A percentile compares a stretch with the other conserved stretches of the same genome.
Conservation (phyloP, 2,113 vertebrate species). For the Anolis carolinensis region DNA sequence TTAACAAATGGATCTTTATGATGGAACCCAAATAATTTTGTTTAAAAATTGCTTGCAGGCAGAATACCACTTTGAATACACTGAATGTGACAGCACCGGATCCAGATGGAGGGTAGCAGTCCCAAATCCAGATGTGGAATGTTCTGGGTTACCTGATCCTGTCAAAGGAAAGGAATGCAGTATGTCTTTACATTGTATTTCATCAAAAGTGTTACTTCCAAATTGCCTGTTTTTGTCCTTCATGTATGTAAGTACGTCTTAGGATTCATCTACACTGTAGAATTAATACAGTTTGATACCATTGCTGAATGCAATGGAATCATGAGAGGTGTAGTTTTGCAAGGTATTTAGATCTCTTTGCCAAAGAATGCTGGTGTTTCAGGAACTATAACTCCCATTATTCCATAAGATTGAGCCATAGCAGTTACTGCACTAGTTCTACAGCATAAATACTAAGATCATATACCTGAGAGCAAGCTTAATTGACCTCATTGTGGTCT, state of each 20-base stretch:
- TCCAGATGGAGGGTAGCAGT: constrained; percentile 97
- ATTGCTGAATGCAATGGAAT: too few species aligned
- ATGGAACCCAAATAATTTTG: constrained; percentile 70
- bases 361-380: too few species aligned
- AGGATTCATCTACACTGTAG: neutral
- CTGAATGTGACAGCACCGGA: constrained; percentile 94
- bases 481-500: neutral
- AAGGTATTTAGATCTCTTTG: too few species aligned
- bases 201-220: neutral
- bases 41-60: constrained; percentile 79
- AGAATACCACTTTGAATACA: constrained; percentile 98
- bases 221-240: neutral
- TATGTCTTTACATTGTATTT: constrained; percentile 76
- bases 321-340: too few species aligned
- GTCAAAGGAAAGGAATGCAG: constrained; percentile 95
- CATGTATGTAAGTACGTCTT: neutral
- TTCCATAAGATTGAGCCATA: too few species aligned
- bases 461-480: neutral
- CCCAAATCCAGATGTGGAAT: constrained; percentile 82
- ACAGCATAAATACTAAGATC: neutral
- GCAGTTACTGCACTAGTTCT: too few species aligned
- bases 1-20: constrained; percentile 51
- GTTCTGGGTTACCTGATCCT: constrained; percentile 90
- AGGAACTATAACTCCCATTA: too few species aligned
- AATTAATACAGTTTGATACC: too few species aligned